These are phyloP conservation scores for Nymphalis polychloros DNA, from an alignment of 2,888 invertebrate species.

Conservation along the genomic window DNA sequence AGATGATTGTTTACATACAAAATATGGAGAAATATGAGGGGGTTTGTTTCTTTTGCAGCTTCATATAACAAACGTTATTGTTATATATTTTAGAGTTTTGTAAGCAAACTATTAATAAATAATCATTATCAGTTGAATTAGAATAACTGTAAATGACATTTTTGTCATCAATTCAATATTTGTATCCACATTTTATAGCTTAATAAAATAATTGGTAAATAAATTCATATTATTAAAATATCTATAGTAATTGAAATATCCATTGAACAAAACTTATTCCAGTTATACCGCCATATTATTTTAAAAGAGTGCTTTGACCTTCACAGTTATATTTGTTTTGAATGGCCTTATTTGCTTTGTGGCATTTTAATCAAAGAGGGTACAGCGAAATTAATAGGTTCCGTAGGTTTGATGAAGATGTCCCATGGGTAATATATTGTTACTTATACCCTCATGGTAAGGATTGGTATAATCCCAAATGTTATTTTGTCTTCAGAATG, in stretches of 20 bases:
- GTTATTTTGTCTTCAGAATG: slow-evolving; percentile 8
- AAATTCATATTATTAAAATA: too few relatives aligned
- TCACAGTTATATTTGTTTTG: not conserved
- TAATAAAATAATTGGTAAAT: too few relatives aligned
- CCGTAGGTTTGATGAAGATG: slow-evolving; percentile 44
- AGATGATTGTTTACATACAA: slow-evolving; percentile 53
- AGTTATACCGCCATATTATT: too few relatives aligned
- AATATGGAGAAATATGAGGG: slow-evolving; percentile 38
- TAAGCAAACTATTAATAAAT: too few relatives aligned
- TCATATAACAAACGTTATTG: not conserved
- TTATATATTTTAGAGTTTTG: not conserved
- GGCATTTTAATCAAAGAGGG: slow-evolving; percentile 63
- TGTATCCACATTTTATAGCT: too few relatives aligned
- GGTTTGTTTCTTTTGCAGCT: slow-evolving; percentile 12
- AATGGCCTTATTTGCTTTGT: slow-evolving; percentile 48
- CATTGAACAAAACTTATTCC: not conserved
- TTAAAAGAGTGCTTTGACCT: not conserved
- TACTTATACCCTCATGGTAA: slow-evolving; percentile 19
- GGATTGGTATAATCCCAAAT: slow-evolving; percentile 18
- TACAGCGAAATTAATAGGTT: slow-evolving; percentile 35
- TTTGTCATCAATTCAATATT: too few relatives aligned
- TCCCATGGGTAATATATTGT: slow-evolving; percentile 40
- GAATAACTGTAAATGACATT: too few relatives aligned
- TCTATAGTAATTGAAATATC: too few relatives aligned
- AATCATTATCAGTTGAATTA: too few relatives aligned